These are phyloP conservation scores for Bugulina stolonifera DNA, from an alignment of 2,888 invertebrate species.

Conservation along the genomic window DNA sequence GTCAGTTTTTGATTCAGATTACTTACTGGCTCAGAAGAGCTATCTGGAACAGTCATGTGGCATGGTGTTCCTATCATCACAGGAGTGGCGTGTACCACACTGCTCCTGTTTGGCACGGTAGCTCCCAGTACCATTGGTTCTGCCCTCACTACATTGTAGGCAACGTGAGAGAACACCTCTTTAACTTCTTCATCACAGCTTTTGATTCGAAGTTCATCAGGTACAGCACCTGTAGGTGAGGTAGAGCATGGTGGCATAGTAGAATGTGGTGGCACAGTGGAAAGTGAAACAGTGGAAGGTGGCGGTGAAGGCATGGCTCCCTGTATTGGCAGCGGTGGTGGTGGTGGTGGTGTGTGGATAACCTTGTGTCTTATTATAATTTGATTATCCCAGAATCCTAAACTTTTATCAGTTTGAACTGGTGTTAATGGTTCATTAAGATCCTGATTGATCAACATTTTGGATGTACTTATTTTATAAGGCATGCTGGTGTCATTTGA, in stretches of 20 bases:
- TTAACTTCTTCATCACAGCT: background rate
- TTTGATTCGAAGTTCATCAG: background rate
- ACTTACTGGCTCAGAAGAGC: too few relatives aligned
- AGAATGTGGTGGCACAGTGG: background rate
- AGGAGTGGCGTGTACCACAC: slow-evolving; percentile 16
- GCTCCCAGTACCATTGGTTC: background rate
- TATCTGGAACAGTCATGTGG: too few relatives aligned
- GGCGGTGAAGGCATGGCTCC: background rate
- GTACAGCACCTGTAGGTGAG: too few relatives aligned
- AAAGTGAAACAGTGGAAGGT: background rate
- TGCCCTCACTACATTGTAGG: background rate
- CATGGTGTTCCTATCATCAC: slow-evolving; percentile 12
- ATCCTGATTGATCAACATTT: background rate
- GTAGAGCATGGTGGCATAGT: too few relatives aligned
- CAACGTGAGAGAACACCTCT: background rate
- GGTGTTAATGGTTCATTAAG: background rate
- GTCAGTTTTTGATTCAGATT: too few relatives aligned
- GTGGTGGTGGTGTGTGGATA: background rate
- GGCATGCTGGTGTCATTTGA: background rate
- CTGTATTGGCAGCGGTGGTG: background rate
- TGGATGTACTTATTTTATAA: too few relatives aligned
- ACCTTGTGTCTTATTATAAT: background rate
- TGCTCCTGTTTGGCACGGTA: background rate
- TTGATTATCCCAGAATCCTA: background rate
- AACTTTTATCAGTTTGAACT: background rate